Conservation (phyloP, 1,140 invertebrate species). For the Nomia melanderi region DNA sequence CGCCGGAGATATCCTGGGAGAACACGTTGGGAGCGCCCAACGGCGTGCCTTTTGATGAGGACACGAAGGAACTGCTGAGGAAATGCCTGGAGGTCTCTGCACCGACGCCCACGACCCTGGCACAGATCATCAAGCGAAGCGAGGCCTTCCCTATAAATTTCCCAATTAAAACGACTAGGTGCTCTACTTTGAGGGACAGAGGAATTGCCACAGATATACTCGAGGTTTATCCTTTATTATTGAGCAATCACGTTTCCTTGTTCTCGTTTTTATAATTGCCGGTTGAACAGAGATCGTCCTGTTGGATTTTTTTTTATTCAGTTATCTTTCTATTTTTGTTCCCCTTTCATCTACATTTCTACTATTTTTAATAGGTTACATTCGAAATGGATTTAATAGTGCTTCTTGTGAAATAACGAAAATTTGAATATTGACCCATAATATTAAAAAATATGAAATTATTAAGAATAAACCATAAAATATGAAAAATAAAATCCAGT, state of each 20-base stretch:
- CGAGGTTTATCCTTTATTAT: slow-evolving; percentile 58
- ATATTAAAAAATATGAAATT: too few relatives aligned
- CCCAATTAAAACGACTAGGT: slow-evolving; percentile 73
- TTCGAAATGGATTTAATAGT: too few relatives aligned
- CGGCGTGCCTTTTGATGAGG: slow-evolving; percentile 74
- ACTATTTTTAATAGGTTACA: too few relatives aligned
- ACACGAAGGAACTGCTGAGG: slow-evolving; percentile 70
- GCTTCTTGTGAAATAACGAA: too few relatives aligned
- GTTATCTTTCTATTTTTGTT: too few relatives aligned
- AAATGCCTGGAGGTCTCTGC: slow-evolving; percentile 65
- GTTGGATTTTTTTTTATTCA: too few relatives aligned
- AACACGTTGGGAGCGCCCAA: slow-evolving; percentile 70
- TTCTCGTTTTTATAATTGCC: too few relatives aligned
- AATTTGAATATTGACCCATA: too few relatives aligned
- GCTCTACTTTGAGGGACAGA: slow-evolving; percentile 67
- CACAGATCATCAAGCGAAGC: slow-evolving; percentile 77
- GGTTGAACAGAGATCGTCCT: neutral
- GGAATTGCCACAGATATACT: slow-evolving; percentile 67
- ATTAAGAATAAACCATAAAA: too few relatives aligned
- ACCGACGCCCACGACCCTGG: slow-evolving; percentile 65
- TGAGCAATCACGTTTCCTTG: too few relatives aligned
- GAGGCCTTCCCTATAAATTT: slow-evolving; percentile 77
- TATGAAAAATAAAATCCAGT: too few relatives aligned
- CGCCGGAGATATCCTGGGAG: slow-evolving; percentile 75
- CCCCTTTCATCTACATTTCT: too few relatives aligned